phyloP scores from a whole-genome alignment of 1,140 invertebrate genomes.

The Periplaneta americana region DNA sequence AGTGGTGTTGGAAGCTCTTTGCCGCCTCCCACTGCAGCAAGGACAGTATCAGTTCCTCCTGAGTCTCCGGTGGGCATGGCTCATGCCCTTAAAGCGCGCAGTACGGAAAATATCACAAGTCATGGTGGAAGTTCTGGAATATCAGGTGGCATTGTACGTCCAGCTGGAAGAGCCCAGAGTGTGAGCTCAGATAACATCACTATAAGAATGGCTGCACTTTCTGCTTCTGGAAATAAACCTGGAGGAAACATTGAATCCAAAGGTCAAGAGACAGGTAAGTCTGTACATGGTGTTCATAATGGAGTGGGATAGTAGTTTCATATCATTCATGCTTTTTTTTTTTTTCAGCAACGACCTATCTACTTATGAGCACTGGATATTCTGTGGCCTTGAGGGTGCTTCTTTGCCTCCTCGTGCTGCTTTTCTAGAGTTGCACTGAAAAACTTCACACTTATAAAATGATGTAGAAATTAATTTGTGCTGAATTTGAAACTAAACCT shows the following conservation, averaged over 20 bases:
- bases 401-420: too few relatives aligned
- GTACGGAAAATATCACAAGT: conserved; percentile 19
- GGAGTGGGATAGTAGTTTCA: too few relatives aligned
- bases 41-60: neutral
- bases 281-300: too few relatives aligned
- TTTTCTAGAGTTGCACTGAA: too few relatives aligned
- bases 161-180: conserved; percentile 13
- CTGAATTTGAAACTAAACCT: too few relatives aligned
- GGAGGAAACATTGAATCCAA: neutral
- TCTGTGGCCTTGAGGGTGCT: too few relatives aligned
- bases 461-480: too few relatives aligned
- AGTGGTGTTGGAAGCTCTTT: neutral
- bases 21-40: neutral
- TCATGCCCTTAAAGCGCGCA: conserved; percentile 17
- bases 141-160: neutral
- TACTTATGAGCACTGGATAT: too few relatives aligned
- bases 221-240: conserved; percentile 1
- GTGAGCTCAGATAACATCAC: conserved; percentile 17
- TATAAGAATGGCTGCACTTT: conserved; percentile 13
- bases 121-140: neutral
- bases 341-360: too few relatives aligned
- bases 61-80: neutral
- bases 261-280: neutral
- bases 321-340: too few relatives aligned
- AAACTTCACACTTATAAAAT: too few relatives aligned